These are phyloP conservation scores for Sebastes schlegelii DNA, from an alignment of 2,113 vertebrate genomes.

Conservation along the genomic window DNA sequence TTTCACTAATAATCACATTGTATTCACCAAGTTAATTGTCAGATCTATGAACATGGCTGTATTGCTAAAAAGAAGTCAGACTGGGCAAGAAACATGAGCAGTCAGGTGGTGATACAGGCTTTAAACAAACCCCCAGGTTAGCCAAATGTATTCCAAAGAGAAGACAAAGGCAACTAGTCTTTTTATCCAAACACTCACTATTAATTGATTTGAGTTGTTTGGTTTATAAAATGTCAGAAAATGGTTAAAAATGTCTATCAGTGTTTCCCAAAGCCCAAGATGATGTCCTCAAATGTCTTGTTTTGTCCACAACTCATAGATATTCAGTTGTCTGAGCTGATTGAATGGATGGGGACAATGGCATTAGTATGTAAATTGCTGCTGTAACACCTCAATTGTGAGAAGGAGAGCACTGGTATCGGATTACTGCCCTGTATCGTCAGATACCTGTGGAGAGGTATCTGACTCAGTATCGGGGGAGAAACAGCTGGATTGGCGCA, in stretches of 20 bases:
- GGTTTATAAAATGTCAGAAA: too few relatives aligned
- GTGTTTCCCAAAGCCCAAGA: too few relatives aligned
- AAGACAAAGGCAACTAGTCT: not conserved
- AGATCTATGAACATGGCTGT: not conserved
- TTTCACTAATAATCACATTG: not conserved
- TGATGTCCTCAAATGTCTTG: too few relatives aligned
- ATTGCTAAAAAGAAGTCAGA: not conserved
- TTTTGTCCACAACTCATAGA: too few relatives aligned
- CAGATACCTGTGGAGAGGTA: not conserved
- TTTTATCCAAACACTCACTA: not conserved
- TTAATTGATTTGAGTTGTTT: too few relatives aligned
- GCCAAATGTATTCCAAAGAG: not conserved
- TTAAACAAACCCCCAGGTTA: not conserved
- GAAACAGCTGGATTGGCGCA: not conserved
- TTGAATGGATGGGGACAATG: too few relatives aligned
- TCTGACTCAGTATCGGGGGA: too few relatives aligned
- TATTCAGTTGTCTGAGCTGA: too few relatives aligned
- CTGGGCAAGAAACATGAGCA: not conserved
- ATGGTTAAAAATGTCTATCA: too few relatives aligned
- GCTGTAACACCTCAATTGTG: not conserved
- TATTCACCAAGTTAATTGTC: not conserved
- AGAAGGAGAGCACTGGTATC: not conserved
- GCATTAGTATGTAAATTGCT: too few relatives aligned
- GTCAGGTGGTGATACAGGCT: not conserved
- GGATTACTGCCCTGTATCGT: not conserved